Evolutionary conservation across 2,797 vertebrate genomes (phyloP).

Genomic region (Lutjanus campechanus): DNA sequence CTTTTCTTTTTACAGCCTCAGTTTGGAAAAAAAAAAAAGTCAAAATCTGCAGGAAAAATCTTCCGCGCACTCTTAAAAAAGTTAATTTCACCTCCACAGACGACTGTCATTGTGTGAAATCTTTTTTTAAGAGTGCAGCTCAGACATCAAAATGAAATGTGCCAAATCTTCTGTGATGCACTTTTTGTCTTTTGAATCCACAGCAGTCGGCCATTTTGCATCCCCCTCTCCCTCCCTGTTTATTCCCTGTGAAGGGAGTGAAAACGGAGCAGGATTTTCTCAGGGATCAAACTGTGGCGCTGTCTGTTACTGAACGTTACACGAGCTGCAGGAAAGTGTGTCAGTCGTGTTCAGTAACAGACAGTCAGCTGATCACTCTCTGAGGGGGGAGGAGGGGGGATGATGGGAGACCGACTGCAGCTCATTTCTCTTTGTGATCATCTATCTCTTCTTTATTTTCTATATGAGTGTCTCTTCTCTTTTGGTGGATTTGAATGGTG

Average conservation of each 20-base stretch:
- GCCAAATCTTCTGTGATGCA: slow-evolving; percentile 5
- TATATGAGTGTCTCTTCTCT: slow-evolving; percentile 85
- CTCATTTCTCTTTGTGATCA: slow-evolving; percentile 71
- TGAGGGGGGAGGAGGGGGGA: not conserved
- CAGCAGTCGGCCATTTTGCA: slow-evolving; percentile 6
- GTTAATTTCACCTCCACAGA: too few species aligned
- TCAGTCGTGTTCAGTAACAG: not conserved
- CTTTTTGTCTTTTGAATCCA: slow-evolving; percentile 3
- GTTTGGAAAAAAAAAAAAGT: not conserved
- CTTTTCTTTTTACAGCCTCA: slow-evolving; percentile 8
- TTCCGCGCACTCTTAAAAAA: too few species aligned
- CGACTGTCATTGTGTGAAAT: too few species aligned
- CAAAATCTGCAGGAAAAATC: too few species aligned
- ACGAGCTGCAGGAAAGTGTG: not conserved
- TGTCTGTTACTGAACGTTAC: not conserved
- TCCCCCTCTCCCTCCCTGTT: slow-evolving; percentile 5
- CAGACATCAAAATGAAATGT: not conserved
- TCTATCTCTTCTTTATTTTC: slow-evolving; percentile 83
- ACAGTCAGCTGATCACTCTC: too few species aligned
- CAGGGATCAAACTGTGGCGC: too few species aligned
- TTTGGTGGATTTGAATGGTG: slow-evolving; percentile 86
- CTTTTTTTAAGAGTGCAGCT: not conserved
- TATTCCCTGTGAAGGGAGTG: slow-evolving; percentile 12
- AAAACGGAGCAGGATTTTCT: not conserved
- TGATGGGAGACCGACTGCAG: too few species aligned